Base-by-base conservation (phyloP, 1,140 invertebrate genomes). In the Aphaenogaster floridana region DNA sequence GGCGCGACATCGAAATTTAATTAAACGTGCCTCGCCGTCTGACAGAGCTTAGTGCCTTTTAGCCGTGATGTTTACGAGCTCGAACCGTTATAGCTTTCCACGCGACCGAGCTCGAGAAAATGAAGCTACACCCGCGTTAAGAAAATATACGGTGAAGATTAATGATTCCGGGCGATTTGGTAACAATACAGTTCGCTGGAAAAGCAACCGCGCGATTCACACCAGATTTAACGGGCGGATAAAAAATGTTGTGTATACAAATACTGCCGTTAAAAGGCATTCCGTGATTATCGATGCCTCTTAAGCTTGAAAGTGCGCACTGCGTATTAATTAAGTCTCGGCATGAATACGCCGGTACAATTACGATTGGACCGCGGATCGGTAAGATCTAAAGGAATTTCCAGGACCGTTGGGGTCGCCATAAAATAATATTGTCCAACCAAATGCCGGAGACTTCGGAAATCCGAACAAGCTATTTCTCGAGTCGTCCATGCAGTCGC, bases 371-470 rank as follows among this genome's bases (percentile, higher is more conserved):
- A 50, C n/a, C 17, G 6, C 39, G 6, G 13, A 89, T 87, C 89
- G 88, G 86, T 68, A 42, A 80, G 79, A 87, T 85, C 61, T 57
- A 48, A 90, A 57, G 63, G 50, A 63, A 61, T 34, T 71, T 21
- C 59, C 9, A 28, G 57, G 15, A 57, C 57, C 54, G 48, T 69
- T 63, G 71, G 42, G 21, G 66, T 91, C 87, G 68, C 64, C 89
- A 48, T 92, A 85, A 86, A 92, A 92, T 92, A 92, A 92, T 92
- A 92, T 92, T 92, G 91, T 90, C 69, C 54, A 72, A 92, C 78
- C 72, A 57, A 91, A 92, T 92, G 83, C 90, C 88, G 79, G 61
- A 50, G 86, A 69, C 57, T 28, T 64, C 52, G 21, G 78, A 28
- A 78, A 50, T 61, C 48, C 48, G 54, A 57, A 78, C 87, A 91